phyloP scores from a whole-genome alignment of 2,888 invertebrate species.

The Timandra comae region DNA sequence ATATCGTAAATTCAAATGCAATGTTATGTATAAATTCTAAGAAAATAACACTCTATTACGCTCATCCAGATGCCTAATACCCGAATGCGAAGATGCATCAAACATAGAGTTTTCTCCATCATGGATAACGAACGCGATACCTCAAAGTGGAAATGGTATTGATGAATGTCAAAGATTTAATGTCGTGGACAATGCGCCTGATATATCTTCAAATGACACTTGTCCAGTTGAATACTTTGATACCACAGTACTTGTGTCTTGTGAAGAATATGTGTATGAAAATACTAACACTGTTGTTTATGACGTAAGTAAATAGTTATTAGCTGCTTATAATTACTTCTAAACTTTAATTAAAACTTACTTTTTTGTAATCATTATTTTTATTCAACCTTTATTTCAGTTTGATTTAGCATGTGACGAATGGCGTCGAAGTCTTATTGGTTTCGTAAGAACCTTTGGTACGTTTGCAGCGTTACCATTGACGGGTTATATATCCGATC shows the following conservation, averaged over 20 bases:
- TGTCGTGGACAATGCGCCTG: constrained; percentile 15
- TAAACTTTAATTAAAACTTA: too few species aligned
- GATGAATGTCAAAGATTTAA: constrained; percentile 64
- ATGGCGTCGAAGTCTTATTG: constrained; percentile 84
- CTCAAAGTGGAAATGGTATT: constrained; percentile 36
- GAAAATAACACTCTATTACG: too few species aligned
- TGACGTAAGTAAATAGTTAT: constrained; percentile 52
- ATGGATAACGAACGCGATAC: constrained; percentile 65
- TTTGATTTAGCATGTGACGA: constrained; percentile 79
- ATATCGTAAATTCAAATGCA: too few species aligned
- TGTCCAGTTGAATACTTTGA: constrained; percentile 50
- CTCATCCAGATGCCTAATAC: constrained; percentile 38
- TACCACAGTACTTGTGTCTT: constrained; percentile 21
- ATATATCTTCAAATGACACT: constrained; percentile 8
- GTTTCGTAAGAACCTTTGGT: constrained; percentile 83
- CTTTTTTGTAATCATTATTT: too few species aligned
- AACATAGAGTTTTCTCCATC: constrained; percentile 40
- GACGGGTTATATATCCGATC: constrained; percentile 83
- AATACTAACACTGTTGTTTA: constrained; percentile 51
- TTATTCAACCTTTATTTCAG: constrained; percentile 54
- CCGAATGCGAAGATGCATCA: constrained; percentile 33
- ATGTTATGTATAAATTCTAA: too few species aligned
- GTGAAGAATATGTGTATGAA: constrained; percentile 45
- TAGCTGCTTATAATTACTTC: too few species aligned
- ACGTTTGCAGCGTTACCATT: constrained; percentile 82